These are phyloP conservation scores for Drosophila phalerata DNA, from an alignment of 2,888 invertebrate species.

Conservation along the genomic window DNA sequence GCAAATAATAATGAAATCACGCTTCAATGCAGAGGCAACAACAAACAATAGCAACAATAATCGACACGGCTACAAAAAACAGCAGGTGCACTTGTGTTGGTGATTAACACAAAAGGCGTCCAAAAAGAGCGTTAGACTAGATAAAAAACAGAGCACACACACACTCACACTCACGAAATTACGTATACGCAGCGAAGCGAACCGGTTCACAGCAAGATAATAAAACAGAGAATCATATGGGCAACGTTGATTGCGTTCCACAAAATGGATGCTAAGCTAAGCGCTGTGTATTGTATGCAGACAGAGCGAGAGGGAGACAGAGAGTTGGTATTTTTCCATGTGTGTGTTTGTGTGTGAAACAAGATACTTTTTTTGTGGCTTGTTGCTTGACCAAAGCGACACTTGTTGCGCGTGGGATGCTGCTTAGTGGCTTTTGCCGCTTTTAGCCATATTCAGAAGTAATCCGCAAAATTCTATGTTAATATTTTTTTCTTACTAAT, in stretches of 20 bases:
- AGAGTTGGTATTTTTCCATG: not conserved
- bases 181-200: conserved; percentile 71
- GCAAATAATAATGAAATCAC: conserved; percentile 64
- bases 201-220: conserved; percentile 63
- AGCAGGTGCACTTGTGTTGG: conserved; percentile 46
- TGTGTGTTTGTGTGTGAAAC: conserved; percentile 38
- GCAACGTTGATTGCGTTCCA: conserved; percentile 3
- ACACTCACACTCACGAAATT: conserved; percentile 31
- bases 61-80: conserved; percentile 21
- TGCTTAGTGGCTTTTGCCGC: conserved; percentile 28
- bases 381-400: conserved; percentile 59
- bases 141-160: conserved; percentile 45
- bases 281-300: not conserved
- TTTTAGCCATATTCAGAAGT: conserved; percentile 21
- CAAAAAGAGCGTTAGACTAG: conserved; percentile 39
- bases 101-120: conserved; percentile 26
- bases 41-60: not conserved
- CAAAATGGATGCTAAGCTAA: conserved; percentile 30
- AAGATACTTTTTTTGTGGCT: conserved; percentile 51
- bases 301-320: conserved; percentile 1
- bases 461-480: conserved; percentile 21
- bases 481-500: conserved; percentile 4
- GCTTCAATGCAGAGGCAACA: conserved; percentile 62
- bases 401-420: conserved; percentile 69
- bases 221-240: conserved; percentile 46